Evolutionary conservation across 2,888 invertebrate genomes (phyloP), one percentile per base, ranked within the genome.

Genomic region (Cordylochernes scorpioides): DNA sequence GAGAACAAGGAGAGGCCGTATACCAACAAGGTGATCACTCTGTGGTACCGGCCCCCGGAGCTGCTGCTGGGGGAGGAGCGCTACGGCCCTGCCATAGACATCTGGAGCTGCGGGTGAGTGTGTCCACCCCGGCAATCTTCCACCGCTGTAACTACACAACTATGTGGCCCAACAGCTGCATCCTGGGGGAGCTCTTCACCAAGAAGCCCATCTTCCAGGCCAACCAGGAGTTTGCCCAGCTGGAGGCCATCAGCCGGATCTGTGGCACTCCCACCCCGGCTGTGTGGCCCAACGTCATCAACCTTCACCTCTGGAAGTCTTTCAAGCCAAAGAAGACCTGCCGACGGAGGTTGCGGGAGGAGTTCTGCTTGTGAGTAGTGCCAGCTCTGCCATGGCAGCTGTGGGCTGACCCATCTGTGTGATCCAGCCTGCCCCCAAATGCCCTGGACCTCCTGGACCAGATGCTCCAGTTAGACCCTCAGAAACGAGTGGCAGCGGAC

Each of bases 41-140:
- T 99, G 38, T 97, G 97, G 94, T 97, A 97, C 59, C 65, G 97
- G 7, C 94, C 97, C 17, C 97, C 97, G 0, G 97, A 97, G 53
- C 60, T 97, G 36, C 58, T 97, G 38, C 61, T 97, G 17, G 97
- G 94, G 3, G 91, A 94, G 59, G 94, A 97, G 58, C 65, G 71
- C 35, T 99, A 97, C 52, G 91, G 91, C 0, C 84, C 94, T 1
- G 74, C 88, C 0, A 84, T 99, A 36, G 97, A 97, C 57, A 82
- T 97, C 5, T 97, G 97, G 97, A 91, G 88, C 49, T 88, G 88
- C 58, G 97, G 97, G 46, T 61, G 45, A 35, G n/a, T n/a, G n/a
- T n/a, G n/a, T n/a, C n/a, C n/a, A n/a, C n/a, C n/a, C n/a, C n/a
- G n/a, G n/a, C n/a, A n/a, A n/a, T n/a, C n/a, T n/a, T n/a, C n/a